Evolutionary conservation across 2,113 vertebrate species (phyloP), one percentile per base, ranked within the genome.

Genomic region (Pagrus major): DNA sequence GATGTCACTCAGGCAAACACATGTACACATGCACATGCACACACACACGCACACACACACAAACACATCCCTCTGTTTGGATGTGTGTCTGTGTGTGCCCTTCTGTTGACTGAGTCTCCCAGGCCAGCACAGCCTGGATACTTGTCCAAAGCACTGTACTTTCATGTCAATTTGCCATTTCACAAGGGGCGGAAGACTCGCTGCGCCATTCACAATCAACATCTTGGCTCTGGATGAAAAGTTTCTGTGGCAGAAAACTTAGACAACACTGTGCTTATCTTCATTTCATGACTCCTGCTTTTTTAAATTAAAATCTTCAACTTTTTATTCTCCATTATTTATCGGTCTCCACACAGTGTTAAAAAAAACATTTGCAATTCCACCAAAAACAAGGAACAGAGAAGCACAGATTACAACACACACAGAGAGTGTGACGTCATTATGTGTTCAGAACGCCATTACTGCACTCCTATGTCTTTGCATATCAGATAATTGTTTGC

Each of bases 101-200:
- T 31, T 61, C 75, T 66, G 77, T 71, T 84, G 75, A 83, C 49
- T 35, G 47, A 59, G 55, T 63, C 80, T 85, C 71, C 54, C 35
- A 72, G 74, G 84, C 39, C 74, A 59, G 46, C 52, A 55, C 44
- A 67, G 68, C 71, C 70, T 58, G 63, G 44, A 66, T 25, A 69
- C 88, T 86, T 91, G 87, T 91, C 89, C 63, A 82, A 87, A 90
- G 72, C 78, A 79, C 72, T 91, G 71, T 86, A 84, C 83, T 81
- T 88, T 85, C 51, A 86, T 88, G 89, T 90, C 86, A 86, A 20
- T 91, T 91, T 84, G 46, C 44, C 33, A 64, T 89, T 80, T 73
- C 87, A 84, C 81, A 73, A 60, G 84, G 68, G 85, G 29, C 21
- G 1, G 31, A 25, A 20, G 69, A 70, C 63, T 68, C 75, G 59